These are phyloP conservation scores for Montipora capricornis DNA, from an alignment of 64 coral and sea anemone species.

Conservation along the genomic window DNA sequence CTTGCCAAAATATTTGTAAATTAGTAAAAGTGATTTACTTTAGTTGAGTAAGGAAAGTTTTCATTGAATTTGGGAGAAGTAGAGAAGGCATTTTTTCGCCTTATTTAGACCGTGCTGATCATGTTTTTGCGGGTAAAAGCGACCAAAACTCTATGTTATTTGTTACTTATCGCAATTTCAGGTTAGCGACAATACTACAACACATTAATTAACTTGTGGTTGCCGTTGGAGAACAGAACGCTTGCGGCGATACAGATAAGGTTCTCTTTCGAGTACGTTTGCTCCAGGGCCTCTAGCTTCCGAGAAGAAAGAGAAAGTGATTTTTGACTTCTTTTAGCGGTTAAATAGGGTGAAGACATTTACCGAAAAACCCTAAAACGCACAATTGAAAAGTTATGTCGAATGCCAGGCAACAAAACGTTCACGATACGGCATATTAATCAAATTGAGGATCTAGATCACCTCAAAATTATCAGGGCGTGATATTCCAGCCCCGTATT, in stretches of 20 bases:
- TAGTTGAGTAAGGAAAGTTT: neutral
- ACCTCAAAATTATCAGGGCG: too few species aligned
- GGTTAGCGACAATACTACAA: neutral
- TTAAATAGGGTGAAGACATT: too few species aligned
- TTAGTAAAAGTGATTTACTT: conserved; percentile 2
- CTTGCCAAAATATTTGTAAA: neutral
- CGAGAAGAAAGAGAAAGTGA: neutral
- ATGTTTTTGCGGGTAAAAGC: neutral
- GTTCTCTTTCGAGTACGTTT: neutral
- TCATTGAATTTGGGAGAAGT: neutral
- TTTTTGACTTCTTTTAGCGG: too few species aligned
- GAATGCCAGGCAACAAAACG: too few species aligned
- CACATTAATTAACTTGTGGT: conserved; percentile 22
- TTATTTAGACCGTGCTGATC: neutral
- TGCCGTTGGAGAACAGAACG: neutral
- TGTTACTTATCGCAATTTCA: conserved; percentile 47
- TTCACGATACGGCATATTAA: neutral
- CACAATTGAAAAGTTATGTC: too few species aligned
- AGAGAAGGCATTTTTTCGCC: neutral
- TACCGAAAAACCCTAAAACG: too few species aligned
- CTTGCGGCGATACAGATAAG: neutral
- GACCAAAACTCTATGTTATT: neutral
- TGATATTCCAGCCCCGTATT: neutral
- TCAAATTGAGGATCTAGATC: too few species aligned
- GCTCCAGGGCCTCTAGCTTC: neutral